Evolutionary conservation across 1,140 invertebrate species (phyloP).

Genomic region (Polypedilum vanderplanki): DNA sequence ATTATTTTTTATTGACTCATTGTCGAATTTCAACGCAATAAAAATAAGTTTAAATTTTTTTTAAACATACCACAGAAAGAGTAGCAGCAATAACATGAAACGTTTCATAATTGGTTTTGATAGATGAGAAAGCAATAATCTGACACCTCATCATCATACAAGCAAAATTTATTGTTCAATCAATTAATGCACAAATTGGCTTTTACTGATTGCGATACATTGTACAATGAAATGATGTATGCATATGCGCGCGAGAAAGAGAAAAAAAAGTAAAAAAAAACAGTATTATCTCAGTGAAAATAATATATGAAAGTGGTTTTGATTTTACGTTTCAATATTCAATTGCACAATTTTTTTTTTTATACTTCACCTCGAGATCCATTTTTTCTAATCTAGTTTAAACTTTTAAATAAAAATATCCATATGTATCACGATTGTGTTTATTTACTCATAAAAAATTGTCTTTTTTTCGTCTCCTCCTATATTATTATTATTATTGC

Average conservation of each 20-base stretch:
- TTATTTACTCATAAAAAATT: background rate
- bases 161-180: background rate
- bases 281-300: background rate
- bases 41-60: background rate
- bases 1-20: background rate
- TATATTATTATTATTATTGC: background rate
- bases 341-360: background rate
- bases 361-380: background rate
- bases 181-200: slow-evolving; percentile 9
- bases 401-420: background rate
- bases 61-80: background rate
- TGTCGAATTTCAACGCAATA: background rate
- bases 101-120: background rate
- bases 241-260: background rate
- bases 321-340: background rate
- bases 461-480: background rate
- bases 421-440: background rate
- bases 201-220: background rate
- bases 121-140: slow-evolving; percentile 18
- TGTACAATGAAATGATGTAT: background rate
- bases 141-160: background rate
- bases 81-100: background rate
- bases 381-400: slow-evolving; percentile 9
- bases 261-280: background rate
- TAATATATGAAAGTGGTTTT: background rate